A percentile compares a stretch with the other conserved stretches of the same genome.
Evolutionary conservation across 2,888 invertebrate genomes (phyloP).

Genomic region (Pomacea canaliculata): DNA sequence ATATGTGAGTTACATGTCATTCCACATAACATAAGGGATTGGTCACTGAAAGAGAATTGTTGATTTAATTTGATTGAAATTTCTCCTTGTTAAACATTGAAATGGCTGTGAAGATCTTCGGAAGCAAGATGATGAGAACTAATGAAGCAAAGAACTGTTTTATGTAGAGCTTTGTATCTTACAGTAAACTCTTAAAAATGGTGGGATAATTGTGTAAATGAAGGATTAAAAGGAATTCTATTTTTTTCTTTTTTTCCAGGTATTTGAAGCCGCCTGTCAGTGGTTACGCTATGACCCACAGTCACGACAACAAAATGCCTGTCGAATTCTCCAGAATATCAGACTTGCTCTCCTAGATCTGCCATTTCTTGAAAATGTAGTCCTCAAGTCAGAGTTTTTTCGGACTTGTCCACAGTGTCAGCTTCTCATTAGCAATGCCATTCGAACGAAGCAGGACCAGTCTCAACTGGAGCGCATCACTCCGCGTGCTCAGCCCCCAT

Average conservation of each 20-base stretch:
- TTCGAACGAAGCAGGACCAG: conserved; percentile 57
- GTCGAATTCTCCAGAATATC: conserved; percentile 60
- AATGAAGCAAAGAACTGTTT: too few relatives aligned
- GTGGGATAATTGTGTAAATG: too few relatives aligned
- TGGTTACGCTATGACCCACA: conserved; percentile 62
- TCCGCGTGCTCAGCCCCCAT: conserved; percentile 63
- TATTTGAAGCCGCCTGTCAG: conserved; percentile 61
- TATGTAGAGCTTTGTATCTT: too few relatives aligned
- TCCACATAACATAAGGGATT: too few relatives aligned
- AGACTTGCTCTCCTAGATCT: conserved; percentile 61
- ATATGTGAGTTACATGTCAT: too few relatives aligned
- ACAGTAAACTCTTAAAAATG: too few relatives aligned
- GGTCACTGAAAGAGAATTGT: too few relatives aligned
- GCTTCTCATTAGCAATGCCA: conserved; percentile 60
- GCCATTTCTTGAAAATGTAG: conserved; percentile 60
- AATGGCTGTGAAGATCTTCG: too few relatives aligned
- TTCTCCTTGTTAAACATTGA: too few relatives aligned
- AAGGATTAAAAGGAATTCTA: too few relatives aligned
- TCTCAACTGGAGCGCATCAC: conserved; percentile 51
- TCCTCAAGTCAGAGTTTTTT: conserved; percentile 62
- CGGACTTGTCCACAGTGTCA: conserved; percentile 65
- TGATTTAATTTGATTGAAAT: too few relatives aligned
- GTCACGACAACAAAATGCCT: conserved; percentile 48
- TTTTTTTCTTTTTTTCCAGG: conserved; percentile 23
- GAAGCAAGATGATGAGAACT: too few relatives aligned